Conservation (phyloP, 2,888 invertebrate genomes). For the Dynastes maya region DNA sequence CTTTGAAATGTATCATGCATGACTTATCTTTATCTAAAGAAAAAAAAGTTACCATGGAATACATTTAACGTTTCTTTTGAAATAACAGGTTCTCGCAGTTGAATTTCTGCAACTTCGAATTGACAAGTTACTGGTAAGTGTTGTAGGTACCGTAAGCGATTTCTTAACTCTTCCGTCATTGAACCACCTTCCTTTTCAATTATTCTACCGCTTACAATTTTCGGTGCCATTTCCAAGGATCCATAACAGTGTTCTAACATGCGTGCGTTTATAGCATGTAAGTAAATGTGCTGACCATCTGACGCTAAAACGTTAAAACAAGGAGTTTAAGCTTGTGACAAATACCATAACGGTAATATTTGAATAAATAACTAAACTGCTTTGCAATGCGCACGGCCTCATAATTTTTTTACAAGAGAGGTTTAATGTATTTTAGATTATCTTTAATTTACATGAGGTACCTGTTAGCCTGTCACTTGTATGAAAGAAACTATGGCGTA, state of each 20-base stretch:
- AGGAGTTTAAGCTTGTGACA: too few species aligned
- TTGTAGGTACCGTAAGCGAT: constrained; percentile 82
- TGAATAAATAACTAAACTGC: too few species aligned
- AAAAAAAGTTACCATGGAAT: constrained; percentile 77
- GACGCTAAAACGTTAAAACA: constrained; percentile 74
- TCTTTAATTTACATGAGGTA: too few species aligned
- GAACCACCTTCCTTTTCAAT: constrained; percentile 91
- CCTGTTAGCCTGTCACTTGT: too few species aligned
- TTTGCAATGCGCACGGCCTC: too few species aligned
- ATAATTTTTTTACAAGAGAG: too few species aligned
- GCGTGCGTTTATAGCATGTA: constrained; percentile 91
- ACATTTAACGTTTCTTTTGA: constrained; percentile 78
- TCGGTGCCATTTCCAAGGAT: constrained; percentile 84
- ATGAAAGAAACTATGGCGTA: too few species aligned
- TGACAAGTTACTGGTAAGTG: constrained; percentile 94
- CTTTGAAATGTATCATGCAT: constrained; percentile 38
- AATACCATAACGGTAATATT: too few species aligned
- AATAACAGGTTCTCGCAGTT: constrained; percentile 82
- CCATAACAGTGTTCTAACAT: constrained; percentile 92
- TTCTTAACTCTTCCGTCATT: constrained; percentile 87
- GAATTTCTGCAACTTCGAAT: constrained; percentile 92
- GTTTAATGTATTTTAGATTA: too few species aligned
- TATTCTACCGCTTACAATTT: constrained; percentile 81
- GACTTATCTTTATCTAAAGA: constrained; percentile 19
- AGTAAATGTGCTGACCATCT: constrained; percentile 94